Conservation (phyloP, 2,888 invertebrate species). For the Nomada ruficornis region DNA sequence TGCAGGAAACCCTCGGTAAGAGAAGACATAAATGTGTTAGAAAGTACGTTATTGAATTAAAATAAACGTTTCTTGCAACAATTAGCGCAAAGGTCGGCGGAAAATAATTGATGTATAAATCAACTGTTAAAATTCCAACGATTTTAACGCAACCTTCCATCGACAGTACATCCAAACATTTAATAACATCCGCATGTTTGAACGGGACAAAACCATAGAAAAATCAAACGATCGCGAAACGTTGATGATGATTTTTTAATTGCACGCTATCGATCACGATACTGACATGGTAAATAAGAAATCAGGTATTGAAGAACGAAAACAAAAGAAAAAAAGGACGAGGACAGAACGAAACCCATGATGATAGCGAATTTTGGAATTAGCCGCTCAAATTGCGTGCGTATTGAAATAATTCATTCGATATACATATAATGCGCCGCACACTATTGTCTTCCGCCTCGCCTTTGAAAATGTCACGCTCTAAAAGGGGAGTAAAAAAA, state of each 20-base stretch:
- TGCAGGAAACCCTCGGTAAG: no score
- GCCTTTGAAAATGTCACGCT: slow-evolving; percentile 46
- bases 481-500: background rate
- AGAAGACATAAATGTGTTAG: no score
- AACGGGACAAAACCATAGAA: background rate
- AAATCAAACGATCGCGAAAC: background rate
- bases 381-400: background rate
- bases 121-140: no score
- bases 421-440: background rate
- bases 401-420: slow-evolving; percentile 50
- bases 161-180: background rate
- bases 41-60: background rate
- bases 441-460: slow-evolving; percentile 49
- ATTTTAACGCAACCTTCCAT: no score
- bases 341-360: background rate
- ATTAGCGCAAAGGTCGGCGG: background rate
- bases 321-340: background rate
- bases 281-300: background rate
- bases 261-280: background rate
- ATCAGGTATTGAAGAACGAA: slow-evolving; percentile 19
- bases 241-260: slow-evolving; percentile 15
- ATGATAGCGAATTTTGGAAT: slow-evolving; percentile 26
- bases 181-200: background rate
- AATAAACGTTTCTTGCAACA: background rate
- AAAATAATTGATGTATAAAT: no score